Evolutionary conservation across 1,140 invertebrate genomes (phyloP).

Genomic region (Akabosia matsudoensis): DNA sequence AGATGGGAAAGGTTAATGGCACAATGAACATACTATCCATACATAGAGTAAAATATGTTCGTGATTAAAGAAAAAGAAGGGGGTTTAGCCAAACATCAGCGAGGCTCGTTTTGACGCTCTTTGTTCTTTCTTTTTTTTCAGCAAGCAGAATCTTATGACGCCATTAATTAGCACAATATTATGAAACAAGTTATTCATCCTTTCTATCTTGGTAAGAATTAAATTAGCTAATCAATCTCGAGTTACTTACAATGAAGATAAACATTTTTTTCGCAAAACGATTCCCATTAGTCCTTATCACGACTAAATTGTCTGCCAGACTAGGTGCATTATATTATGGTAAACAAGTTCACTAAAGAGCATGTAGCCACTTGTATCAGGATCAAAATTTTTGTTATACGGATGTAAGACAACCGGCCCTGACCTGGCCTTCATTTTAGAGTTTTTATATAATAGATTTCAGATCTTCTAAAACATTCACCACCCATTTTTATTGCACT

Average conservation of each 20-base stretch:
- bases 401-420: not conserved
- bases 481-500: too few species aligned
- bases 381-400: too few species aligned
- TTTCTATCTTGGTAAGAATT: not conserved
- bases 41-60: too few species aligned
- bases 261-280: not conserved
- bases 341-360: not conserved
- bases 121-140: not conserved
- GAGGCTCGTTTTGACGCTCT: too few species aligned
- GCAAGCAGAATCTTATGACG: not conserved
- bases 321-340: too few species aligned
- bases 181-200: not conserved
- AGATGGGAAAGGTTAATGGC: too few species aligned
- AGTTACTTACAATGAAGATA: not conserved
- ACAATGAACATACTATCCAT: too few species aligned
- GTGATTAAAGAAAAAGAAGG: too few species aligned
- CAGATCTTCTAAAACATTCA: not conserved
- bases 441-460: not conserved
- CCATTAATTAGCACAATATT: not conserved
- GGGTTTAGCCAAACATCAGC: too few species aligned
- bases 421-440: constrained; percentile 7
- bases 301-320: not conserved
- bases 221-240: constrained; percentile 1
- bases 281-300: not conserved
- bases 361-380: too few species aligned